Evolutionary conservation across 1,140 invertebrate species (phyloP).

Genomic region (Trypoxylus dichotomus): DNA sequence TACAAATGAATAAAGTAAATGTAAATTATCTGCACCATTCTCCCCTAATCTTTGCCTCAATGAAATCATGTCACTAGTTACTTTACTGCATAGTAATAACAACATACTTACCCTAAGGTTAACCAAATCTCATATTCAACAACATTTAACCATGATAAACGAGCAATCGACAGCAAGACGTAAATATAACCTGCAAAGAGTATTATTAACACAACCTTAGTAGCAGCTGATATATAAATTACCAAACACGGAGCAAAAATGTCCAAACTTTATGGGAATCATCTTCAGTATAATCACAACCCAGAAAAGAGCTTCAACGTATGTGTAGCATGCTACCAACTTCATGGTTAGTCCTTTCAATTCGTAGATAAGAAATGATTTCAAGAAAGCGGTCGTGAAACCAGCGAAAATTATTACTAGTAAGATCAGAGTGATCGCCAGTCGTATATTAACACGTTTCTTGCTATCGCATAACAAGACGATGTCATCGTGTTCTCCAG

Average conservation of each 20-base stretch:
- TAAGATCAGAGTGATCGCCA: neutral
- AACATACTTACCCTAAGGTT: neutral
- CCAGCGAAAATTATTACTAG: neutral
- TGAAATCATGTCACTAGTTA: too few relatives aligned
- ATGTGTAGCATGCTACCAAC: neutral
- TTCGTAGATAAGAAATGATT: constrained; percentile 10
- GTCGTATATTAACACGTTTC: neutral
- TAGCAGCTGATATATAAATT: neutral
- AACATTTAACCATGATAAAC: neutral
- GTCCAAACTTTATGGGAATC: neutral
- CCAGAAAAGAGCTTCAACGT: neutral
- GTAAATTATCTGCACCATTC: too few relatives aligned
- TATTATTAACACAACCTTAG: neutral
- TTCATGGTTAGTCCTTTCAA: neutral
- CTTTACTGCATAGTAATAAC: neutral
- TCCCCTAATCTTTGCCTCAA: too few relatives aligned
- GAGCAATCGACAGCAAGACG: neutral
- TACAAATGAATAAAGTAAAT: too few relatives aligned
- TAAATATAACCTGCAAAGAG: neutral
- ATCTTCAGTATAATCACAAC: neutral
- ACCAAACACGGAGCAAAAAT: constrained; percentile 2
- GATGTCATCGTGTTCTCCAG: neutral
- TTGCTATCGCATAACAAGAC: neutral
- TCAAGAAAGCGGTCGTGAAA: neutral
- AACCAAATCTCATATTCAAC: neutral